A percentile compares a stretch with the other conserved stretches of the same genome.
Evolutionary conservation across 2,113 vertebrate species (phyloP).

Genomic region (Mesocricetus auratus): DNA sequence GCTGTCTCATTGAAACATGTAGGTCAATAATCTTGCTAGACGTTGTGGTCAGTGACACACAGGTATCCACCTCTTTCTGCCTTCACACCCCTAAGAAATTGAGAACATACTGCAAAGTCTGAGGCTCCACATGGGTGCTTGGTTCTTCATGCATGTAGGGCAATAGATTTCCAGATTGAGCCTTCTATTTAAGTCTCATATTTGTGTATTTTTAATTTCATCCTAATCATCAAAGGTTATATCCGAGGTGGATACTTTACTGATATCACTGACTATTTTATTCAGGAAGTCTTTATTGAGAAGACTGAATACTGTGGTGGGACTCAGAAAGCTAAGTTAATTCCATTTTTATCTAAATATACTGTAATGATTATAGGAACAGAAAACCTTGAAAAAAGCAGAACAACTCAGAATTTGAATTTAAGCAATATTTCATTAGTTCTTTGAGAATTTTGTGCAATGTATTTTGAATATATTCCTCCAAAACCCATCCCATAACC

Average conservation of each 20-base stretch:
- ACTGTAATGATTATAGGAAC: neutral
- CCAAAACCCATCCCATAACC: neutral
- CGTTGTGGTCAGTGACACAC: accelerated
- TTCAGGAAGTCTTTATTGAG: neutral
- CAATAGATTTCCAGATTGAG: neutral
- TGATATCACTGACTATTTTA: neutral
- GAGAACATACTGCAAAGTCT: too few relatives aligned
- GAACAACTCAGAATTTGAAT: neutral
- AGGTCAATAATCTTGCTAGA: neutral
- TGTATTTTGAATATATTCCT: neutral
- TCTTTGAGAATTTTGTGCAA: neutral
- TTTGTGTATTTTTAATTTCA: constrained; percentile 29
- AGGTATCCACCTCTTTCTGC: neutral
- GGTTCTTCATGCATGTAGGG: neutral
- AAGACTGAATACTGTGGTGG: neutral
- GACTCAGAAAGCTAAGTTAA: neutral
- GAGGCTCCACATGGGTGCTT: too few relatives aligned
- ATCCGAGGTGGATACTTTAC: neutral
- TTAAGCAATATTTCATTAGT: neutral
- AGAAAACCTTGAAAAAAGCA: neutral
- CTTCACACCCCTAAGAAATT: neutral
- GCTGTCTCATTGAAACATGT: neutral
- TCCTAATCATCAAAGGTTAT: neutral
- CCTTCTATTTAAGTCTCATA: too few relatives aligned
- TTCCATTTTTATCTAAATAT: constrained; percentile 38